phyloP scores from a whole-genome alignment of 2,888 invertebrate species.

The Drosophila gaucha region DNA sequence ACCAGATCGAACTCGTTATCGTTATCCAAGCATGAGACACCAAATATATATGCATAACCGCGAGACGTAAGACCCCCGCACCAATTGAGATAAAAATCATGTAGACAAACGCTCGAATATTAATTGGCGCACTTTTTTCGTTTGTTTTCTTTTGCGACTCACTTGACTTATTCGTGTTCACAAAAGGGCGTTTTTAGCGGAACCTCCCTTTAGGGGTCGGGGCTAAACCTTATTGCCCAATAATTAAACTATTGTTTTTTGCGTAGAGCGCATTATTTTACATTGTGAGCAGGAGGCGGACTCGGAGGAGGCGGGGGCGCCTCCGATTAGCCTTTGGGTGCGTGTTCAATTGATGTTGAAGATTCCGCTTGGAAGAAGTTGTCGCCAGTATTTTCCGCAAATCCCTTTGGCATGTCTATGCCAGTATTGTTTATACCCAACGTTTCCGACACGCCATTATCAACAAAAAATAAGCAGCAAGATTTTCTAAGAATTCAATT shows the following conservation, averaged over 20 bases:
- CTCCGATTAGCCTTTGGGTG: conserved; percentile 29
- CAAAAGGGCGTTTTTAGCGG: conserved; percentile 30
- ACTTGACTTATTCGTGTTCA: conserved; percentile 45
- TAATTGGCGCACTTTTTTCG: conserved; percentile 61
- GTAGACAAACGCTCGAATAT: conserved; percentile 28
- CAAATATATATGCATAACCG: conserved; percentile 45
- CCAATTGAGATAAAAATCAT: conserved; percentile 64
- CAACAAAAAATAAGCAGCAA: neutral
- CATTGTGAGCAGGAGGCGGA: neutral
- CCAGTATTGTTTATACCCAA: neutral
- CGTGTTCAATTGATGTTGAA: conserved; percentile 31
- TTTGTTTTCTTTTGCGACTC: conserved; percentile 35
- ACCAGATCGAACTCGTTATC: conserved; percentile 75
- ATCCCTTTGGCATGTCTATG: conserved; percentile 2
- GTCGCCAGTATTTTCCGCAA: conserved; percentile 49
- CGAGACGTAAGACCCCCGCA: conserved; percentile 33
- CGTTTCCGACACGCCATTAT: neutral
- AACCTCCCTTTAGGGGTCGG: conserved; percentile 5
- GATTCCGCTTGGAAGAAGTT: conserved; percentile 44
- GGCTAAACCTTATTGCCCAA: conserved; percentile 15
- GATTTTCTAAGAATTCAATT: no score
- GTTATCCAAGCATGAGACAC: conserved; percentile 61
- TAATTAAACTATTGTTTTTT: conserved; percentile 43
- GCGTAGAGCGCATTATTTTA: conserved; percentile 7
- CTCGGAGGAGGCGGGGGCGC: neutral